Conservation (phyloP, 2,888 invertebrate genomes). For the Stenolophus ochropezus region DNA sequence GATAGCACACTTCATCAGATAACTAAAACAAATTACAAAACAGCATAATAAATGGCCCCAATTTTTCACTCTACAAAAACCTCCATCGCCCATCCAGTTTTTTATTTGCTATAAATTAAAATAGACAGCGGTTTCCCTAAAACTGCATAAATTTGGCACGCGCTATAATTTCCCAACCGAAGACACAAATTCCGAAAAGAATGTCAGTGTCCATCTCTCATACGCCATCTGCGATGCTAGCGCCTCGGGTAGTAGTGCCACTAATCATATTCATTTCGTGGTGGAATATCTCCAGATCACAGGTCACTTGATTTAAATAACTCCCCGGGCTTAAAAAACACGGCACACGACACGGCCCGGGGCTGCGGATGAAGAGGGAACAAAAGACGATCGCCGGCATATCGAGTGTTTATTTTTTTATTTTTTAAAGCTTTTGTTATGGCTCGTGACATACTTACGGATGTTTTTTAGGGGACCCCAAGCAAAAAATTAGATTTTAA, state of each 20-base stretch:
- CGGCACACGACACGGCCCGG: constrained; percentile 3
- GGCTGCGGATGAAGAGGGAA: background rate
- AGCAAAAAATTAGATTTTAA: constrained; percentile 22
- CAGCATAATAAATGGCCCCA: background rate
- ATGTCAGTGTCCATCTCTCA: background rate
- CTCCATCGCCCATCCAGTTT: too few species aligned
- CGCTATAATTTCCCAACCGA: constrained; percentile 36
- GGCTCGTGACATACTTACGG: constrained; percentile 23
- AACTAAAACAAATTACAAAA: background rate
- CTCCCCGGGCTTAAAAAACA: constrained; percentile 19
- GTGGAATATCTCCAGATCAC: constrained; percentile 9
- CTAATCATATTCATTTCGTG: constrained; percentile 34
- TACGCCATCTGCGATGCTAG: background rate
- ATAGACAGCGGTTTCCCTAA: constrained; percentile 17
- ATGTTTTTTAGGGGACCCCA: constrained; percentile 6
- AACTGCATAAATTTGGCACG: constrained; percentile 36
- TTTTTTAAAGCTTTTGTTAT: constrained; percentile 4
- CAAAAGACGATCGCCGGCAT: constrained; percentile 11
- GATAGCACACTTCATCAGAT: background rate
- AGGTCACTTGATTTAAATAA: constrained; percentile 36
- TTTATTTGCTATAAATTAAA: constrained; percentile 16
- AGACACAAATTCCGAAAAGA: constrained; percentile 20
- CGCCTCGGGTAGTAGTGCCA: background rate
- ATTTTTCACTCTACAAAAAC: background rate
- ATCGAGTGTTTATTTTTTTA: constrained; percentile 37